These are phyloP conservation scores for Lasioglossum vierecki DNA, from an alignment of 2,888 invertebrate species.

Conservation along the genomic window DNA sequence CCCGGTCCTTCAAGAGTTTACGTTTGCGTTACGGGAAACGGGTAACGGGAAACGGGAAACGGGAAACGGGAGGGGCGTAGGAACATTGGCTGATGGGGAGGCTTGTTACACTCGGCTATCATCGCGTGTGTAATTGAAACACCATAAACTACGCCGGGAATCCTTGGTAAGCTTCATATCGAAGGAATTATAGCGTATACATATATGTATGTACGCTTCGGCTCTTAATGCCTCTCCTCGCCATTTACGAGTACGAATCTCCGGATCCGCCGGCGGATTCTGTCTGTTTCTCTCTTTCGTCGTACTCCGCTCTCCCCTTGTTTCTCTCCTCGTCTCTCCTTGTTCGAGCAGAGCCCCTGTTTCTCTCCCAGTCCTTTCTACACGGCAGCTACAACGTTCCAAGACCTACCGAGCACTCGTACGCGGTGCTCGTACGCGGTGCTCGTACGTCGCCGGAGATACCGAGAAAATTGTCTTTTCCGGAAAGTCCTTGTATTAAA, in stretches of 20 bases:
- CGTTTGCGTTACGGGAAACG: slow-evolving; percentile 37
- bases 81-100: slow-evolving; percentile 32
- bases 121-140: slow-evolving; percentile 78
- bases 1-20: slow-evolving; percentile 58
- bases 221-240: slow-evolving; percentile 45
- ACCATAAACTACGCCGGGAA: slow-evolving; percentile 66
- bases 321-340: not conserved
- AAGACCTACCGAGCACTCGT: slow-evolving; percentile 12
- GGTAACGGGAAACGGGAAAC: not conserved
- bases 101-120: slow-evolving; percentile 72
- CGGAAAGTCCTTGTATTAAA: slow-evolving; percentile 68
- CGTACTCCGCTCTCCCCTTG: not conserved
- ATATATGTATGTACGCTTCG: not conserved
- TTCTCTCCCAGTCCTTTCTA: slow-evolving; percentile 26
- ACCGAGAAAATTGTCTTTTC: slow-evolving; percentile 68
- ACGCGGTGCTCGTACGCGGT: slow-evolving; percentile 35
- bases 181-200: slow-evolving; percentile 65
- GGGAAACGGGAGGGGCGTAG: not conserved
- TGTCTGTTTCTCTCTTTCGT: slow-evolving; percentile 1
- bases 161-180: slow-evolving; percentile 72
- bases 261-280: slow-evolving; percentile 23
- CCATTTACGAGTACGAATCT: slow-evolving; percentile 55
- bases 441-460: slow-evolving; percentile 59
- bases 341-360: slow-evolving; percentile 1
- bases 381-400: not conserved